phyloP scores from a whole-genome alignment of 2,888 invertebrate genomes.

The Rhamphomyia laevipes region DNA sequence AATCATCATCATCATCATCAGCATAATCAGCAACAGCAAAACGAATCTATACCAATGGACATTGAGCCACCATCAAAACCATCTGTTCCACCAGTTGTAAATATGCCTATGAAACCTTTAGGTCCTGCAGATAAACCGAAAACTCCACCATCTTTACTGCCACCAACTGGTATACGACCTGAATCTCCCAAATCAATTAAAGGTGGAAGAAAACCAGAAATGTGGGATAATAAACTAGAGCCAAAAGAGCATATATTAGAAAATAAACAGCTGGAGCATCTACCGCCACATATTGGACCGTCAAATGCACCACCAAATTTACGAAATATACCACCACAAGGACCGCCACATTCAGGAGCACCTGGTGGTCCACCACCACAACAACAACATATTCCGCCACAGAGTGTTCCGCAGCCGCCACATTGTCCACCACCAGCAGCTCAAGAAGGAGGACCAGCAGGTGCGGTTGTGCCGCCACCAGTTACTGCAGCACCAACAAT shows the following conservation, averaged over 20 bases:
- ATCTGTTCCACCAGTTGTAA: constrained; percentile 24
- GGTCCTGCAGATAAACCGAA: constrained; percentile 14
- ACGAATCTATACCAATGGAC: constrained; percentile 24
- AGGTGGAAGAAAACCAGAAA: constrained; percentile 12
- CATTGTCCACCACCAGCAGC: not conserved
- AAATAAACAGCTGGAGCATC: constrained; percentile 3
- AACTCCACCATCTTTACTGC: constrained; percentile 8
- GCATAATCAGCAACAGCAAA: constrained; percentile 11
- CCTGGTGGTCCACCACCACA: constrained; percentile 10
- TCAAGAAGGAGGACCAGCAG: constrained; percentile 4
- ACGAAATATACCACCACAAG: constrained; percentile 5
- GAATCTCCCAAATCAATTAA: constrained; percentile 15
- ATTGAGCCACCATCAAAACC: constrained; percentile 32
- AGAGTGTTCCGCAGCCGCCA: not conserved
- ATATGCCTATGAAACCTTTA: constrained; percentile 2
- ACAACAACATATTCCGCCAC: not conserved
- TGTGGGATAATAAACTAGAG: no score
- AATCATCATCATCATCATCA: constrained; percentile 4
- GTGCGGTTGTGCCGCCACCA: constrained; percentile 10
- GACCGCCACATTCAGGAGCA: constrained; percentile 4
- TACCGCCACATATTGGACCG: constrained; percentile 2
- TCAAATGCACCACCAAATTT: constrained; percentile 8
- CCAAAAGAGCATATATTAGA: not conserved
- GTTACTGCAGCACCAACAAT: constrained; percentile 19
- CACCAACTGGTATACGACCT: not conserved